A percentile compares a stretch with the other conserved stretches of the same genome.
phyloP scores from a whole-genome alignment of 2,888 invertebrate species.

The Teinopalpus imperialis region DNA sequence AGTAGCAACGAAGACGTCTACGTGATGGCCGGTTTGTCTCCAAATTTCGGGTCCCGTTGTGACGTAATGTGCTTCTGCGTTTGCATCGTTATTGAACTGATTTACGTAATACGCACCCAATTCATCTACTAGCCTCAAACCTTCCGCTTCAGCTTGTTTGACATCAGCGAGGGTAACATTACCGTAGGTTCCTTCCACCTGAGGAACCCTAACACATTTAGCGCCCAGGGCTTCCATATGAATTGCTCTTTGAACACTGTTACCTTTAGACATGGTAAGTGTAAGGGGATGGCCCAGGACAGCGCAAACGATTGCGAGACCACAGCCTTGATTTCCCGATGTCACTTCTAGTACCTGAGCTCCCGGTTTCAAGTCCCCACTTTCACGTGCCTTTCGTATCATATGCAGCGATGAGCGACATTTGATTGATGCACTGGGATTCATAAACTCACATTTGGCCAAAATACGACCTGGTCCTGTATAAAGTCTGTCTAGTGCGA shows the following conservation, averaged over 20 bases:
- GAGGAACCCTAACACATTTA: slow-evolving; percentile 63
- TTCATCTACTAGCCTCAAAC: slow-evolving; percentile 51
- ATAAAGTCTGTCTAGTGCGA: slow-evolving; percentile 68
- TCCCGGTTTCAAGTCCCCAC: slow-evolving; percentile 59
- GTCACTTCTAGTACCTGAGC: slow-evolving; percentile 64
- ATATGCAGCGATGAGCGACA: slow-evolving; percentile 67
- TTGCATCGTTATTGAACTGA: slow-evolving; percentile 63
- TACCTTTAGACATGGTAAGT: slow-evolving; percentile 69
- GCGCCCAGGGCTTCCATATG: slow-evolving; percentile 76
- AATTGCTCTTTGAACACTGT: slow-evolving; percentile 67
- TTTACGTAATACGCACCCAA: slow-evolving; percentile 66
- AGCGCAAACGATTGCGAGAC: slow-evolving; percentile 70
- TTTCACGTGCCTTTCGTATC: slow-evolving; percentile 54
- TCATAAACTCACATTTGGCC: slow-evolving; percentile 76
- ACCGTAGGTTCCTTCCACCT: slow-evolving; percentile 71
- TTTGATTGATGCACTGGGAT: slow-evolving; percentile 72
- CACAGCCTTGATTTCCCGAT: slow-evolving; percentile 73
- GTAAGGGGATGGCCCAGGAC: slow-evolving; percentile 68
- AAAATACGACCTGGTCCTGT: slow-evolving; percentile 67
- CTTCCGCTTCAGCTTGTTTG: slow-evolving; percentile 58
- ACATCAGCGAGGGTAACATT: slow-evolving; percentile 69
- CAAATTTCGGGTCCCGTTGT: slow-evolving; percentile 74
- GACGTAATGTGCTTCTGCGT: slow-evolving; percentile 60
- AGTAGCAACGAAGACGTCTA: slow-evolving; percentile 67
- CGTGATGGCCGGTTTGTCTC: slow-evolving; percentile 66